Evolutionary conservation across 2,113 vertebrate species (phyloP), one percentile per base, ranked within the genome.

Genomic region (Petrocephalus microphthalmus): DNA sequence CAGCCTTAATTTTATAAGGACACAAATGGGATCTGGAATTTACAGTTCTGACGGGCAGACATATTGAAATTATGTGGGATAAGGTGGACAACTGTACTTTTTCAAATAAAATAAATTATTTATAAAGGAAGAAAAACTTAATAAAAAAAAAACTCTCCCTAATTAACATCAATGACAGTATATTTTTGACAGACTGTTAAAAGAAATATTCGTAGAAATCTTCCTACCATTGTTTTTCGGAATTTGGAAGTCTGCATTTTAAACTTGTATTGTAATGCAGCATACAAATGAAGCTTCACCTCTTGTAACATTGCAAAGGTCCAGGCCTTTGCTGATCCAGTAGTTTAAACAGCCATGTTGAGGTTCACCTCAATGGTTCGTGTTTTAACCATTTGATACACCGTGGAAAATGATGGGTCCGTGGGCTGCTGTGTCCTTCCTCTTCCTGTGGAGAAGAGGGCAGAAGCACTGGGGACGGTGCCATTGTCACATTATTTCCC

Each of bases 401-500:
- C 93, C 90, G 7, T 47, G 33, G 42, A 83, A 6, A 33, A 19
- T 15, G n/a, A 83, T n/a, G 20, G 8, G 87, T 57, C 78, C 78
- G 45, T n/a, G 5, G 74, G 53, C 87, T 53, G 53, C 78, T 25
- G 87, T 22, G 92, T 92, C 91, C 91, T 92, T 90, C 90, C 90
- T 93, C 90, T 91, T 92, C 94, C 93, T 93, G 91, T 90, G 88
- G 94, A 93, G 92, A 93, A 92, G 93, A 92, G 93, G 93, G 93
- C 91, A 93, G 94, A 92, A 92, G 94, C 91, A 86, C 37, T 47
- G 53, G 89, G 88, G 91, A 89, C 90, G 89, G 89, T 54, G 91
- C 86, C 92, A 93, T 92, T 94, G 93, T 94, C 95, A 94, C 94
- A 94, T 95, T 93, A 94, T 93, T 92, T 93, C 64, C 92, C 92